Conservation (phyloP, 2,888 invertebrate species). For the Aporophyla nigra region DNA sequence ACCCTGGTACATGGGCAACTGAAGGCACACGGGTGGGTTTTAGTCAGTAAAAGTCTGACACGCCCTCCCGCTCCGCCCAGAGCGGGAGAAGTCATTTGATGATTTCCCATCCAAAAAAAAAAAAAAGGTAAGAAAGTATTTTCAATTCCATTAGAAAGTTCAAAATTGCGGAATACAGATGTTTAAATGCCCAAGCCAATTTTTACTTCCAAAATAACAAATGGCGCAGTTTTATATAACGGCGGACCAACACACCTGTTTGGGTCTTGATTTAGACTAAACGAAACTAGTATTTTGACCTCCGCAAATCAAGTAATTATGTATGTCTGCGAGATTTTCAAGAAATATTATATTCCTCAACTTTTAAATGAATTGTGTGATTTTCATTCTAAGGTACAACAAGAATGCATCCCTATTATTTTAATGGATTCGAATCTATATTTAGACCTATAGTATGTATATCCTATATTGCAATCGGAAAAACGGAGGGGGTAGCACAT, state of each 20-base stretch:
- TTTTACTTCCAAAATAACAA: too few species aligned
- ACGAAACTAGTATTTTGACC: slow-evolving; percentile 12
- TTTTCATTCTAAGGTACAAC: background rate
- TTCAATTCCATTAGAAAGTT: too few species aligned
- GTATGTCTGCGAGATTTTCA: background rate
- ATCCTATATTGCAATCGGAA: too few species aligned
- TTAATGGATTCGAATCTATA: background rate
- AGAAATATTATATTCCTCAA: slow-evolving; percentile 1
- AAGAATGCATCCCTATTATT: background rate
- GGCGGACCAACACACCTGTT: background rate
- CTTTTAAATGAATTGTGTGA: background rate
- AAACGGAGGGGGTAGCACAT: background rate
- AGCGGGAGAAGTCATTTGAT: too few species aligned
- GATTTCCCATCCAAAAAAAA: too few species aligned
- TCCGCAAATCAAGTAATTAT: background rate
- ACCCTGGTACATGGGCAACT: too few species aligned
- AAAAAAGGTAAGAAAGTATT: too few species aligned
- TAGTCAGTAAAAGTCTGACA: too few species aligned
- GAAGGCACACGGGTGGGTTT: too few species aligned
- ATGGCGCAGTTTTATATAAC: background rate
- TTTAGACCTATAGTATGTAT: background rate
- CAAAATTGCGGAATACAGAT: background rate
- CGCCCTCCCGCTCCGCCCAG: too few species aligned
- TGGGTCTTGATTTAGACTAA: background rate
- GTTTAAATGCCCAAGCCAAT: too few species aligned